A percentile compares a stretch with the other conserved stretches of the same genome.
These are phyloP conservation scores for Lophotis ruficrista DNA, from an alignment of 2,113 vertebrate genomes.

Conservation along the genomic window DNA sequence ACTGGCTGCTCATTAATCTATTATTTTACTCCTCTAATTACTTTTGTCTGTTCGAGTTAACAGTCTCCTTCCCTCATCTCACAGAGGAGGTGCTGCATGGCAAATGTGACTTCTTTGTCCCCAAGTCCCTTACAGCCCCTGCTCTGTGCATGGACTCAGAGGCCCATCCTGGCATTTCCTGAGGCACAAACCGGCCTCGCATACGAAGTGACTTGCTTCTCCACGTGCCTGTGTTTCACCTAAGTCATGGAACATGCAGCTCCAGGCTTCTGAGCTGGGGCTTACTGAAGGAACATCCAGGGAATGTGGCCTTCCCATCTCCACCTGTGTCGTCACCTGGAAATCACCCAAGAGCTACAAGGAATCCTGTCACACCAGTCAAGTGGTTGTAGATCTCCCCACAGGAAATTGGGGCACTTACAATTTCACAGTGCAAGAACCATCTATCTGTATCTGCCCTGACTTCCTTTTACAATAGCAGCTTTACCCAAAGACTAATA, in stretches of 20 bases:
- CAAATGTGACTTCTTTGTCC: background rate
- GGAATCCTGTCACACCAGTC: background rate
- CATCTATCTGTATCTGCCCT: background rate
- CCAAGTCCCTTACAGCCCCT: background rate
- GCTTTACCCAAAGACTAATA: constrained; percentile 17
- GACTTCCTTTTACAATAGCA: background rate
- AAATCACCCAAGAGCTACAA: background rate
- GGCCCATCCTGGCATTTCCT: background rate
- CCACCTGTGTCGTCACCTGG: background rate
- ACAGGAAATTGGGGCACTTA: background rate
- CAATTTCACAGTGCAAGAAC: background rate
- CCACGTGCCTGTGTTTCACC: background rate
- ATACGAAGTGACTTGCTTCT: background rate
- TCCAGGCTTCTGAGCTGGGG: background rate
- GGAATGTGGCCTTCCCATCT: background rate
- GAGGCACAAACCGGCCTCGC: background rate
- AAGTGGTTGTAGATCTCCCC: background rate
- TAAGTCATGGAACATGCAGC: background rate
- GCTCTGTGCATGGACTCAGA: background rate
- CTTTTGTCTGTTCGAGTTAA: constrained; percentile 63
- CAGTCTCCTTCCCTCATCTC: constrained; percentile 32
- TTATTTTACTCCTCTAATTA: constrained; percentile 66
- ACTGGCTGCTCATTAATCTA: constrained; percentile 58
- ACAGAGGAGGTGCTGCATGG: background rate
- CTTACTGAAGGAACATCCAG: background rate